Conservation (phyloP, 1,140 invertebrate genomes). For the Hyles euphorbiae region DNA sequence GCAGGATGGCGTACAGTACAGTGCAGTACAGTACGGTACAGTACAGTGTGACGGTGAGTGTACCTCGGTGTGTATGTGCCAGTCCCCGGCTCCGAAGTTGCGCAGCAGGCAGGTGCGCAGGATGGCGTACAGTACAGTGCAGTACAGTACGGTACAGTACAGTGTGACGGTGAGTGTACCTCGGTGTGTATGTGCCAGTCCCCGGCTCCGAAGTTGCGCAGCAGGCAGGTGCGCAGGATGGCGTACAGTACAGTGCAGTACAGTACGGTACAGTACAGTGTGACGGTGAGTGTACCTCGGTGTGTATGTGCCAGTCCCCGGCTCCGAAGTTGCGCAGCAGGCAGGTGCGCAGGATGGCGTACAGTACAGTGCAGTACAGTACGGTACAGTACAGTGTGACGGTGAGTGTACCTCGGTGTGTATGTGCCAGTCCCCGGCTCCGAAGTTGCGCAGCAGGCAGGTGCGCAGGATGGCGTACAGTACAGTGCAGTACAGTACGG, state of each 20-base stretch:
- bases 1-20: slow-evolving; percentile 92
- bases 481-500: too few species aligned
- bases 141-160: background rate
- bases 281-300: slow-evolving; percentile 78
- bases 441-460: slow-evolving; percentile 95
- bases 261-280: background rate
- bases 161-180: slow-evolving; percentile 59
- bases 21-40: too few species aligned
- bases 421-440: slow-evolving; percentile 91
- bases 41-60: background rate
- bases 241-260: too few species aligned
- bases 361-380: too few species aligned
- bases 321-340: slow-evolving; percentile 95
- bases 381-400: background rate
- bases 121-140: too few species aligned
- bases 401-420: slow-evolving; percentile 83
- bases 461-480: slow-evolving; percentile 94
- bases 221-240: slow-evolving; percentile 93
- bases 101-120: slow-evolving; percentile 93
- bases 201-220: slow-evolving; percentile 93
- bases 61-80: slow-evolving; percentile 91
- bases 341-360: slow-evolving; percentile 94
- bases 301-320: slow-evolving; percentile 91
- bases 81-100: slow-evolving; percentile 94
- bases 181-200: slow-evolving; percentile 93